These are phyloP conservation scores for Rana temporaria DNA, from an alignment of 2,113 vertebrate species.

Conservation along the genomic window DNA sequence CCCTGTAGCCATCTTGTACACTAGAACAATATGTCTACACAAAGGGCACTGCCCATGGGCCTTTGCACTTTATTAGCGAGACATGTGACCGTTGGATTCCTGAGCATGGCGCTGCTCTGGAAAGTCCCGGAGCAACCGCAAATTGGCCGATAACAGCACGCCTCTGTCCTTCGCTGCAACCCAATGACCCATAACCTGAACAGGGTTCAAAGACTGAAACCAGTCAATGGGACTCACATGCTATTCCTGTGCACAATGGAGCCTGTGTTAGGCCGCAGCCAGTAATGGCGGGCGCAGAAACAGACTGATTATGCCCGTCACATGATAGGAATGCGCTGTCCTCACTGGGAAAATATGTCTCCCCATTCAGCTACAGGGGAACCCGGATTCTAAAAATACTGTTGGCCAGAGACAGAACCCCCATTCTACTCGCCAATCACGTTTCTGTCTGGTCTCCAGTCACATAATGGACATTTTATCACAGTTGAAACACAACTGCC, in stretches of 20 bases:
- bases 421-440: conserved; percentile 2
- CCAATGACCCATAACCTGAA: conserved; percentile 57
- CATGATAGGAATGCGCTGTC: conserved; percentile 72
- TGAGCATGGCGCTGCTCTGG: conserved; percentile 12
- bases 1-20: neutral
- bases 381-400: conserved; percentile 42
- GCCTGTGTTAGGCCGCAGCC: conserved; percentile 66
- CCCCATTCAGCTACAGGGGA: conserved; percentile 46
- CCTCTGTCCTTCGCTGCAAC: conserved; percentile 32
- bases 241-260: conserved; percentile 69
- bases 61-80: neutral
- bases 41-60: neutral
- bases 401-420: neutral
- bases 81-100: conserved; percentile 12
- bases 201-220: neutral
- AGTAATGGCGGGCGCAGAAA: conserved; percentile 58
- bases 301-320: conserved; percentile 64
- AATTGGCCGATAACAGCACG: conserved; percentile 9
- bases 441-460: conserved; percentile 17
- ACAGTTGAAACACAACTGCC: neutral
- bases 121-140: conserved; percentile 22
- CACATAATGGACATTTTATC: conserved; percentile 34
- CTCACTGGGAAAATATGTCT: conserved; percentile 76
- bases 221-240: conserved; percentile 59
- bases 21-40: conserved; percentile 4